Percentiles rank a stretch among this genome's conserved stretches.
Conservation (phyloP, 2,797 vertebrate genomes). For the Pteronotus mesoamericanus region DNA sequence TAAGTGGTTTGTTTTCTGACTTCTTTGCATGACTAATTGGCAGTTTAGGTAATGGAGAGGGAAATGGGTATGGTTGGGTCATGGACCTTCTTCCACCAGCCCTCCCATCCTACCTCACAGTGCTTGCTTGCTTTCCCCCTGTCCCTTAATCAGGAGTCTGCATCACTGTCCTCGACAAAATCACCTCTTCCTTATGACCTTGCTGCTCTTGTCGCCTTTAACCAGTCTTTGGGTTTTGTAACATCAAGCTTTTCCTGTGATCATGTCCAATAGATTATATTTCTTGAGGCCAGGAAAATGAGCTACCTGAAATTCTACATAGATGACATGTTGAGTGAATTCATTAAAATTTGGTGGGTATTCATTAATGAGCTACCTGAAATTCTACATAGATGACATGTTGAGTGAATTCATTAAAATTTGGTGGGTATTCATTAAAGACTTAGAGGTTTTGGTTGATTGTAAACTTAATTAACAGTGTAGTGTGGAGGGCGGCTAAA, state of each 20-base stretch:
- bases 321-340: not conserved
- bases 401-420: not conserved
- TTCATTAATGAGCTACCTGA: not conserved
- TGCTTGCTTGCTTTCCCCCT: too few relatives aligned
- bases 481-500: not conserved
- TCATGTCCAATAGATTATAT: not conserved
- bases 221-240: not conserved
- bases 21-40: not conserved
- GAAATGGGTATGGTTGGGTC: too few relatives aligned
- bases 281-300: not conserved
- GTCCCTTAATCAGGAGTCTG: not conserved
- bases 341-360: not conserved
- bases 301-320: not conserved
- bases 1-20: not conserved
- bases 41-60: not conserved
- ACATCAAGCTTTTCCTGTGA: not conserved
- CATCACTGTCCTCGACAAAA: not conserved
- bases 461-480: not conserved
- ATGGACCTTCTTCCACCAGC: too few relatives aligned
- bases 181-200: not conserved
- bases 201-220: not conserved
- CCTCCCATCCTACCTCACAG: rapidly evolving
- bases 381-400: not conserved
- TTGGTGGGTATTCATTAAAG: not conserved
- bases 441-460: not conserved